These are phyloP conservation scores for Cheilosia pagana DNA, from an alignment of 2,888 invertebrate genomes.

Conservation along the genomic window DNA sequence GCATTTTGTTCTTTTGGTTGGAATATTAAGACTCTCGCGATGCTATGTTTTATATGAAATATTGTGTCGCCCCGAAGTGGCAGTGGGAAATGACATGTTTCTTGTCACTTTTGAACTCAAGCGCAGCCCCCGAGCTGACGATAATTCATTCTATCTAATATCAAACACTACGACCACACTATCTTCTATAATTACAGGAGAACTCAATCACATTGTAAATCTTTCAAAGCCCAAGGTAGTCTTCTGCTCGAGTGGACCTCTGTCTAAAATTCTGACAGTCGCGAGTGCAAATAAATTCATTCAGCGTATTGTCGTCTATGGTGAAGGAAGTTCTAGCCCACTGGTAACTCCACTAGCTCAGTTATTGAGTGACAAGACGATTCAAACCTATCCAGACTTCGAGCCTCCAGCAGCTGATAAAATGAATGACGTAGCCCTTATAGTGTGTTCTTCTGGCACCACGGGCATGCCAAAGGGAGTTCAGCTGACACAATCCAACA, in stretches of 20 bases:
- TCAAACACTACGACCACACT: not conserved
- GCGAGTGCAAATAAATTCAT: slow-evolving; percentile 85
- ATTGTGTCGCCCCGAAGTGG: too few relatives aligned
- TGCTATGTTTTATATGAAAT: too few relatives aligned
- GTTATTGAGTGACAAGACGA: slow-evolving; percentile 78
- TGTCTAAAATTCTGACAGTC: slow-evolving; percentile 85
- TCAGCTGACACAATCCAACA: slow-evolving; percentile 88
- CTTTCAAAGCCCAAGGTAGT: slow-evolving; percentile 89
- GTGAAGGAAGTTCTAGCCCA: slow-evolving; percentile 80
- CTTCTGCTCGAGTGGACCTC: slow-evolving; percentile 86
- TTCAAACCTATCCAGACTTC: slow-evolving; percentile 81
- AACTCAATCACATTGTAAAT: slow-evolving; percentile 87
- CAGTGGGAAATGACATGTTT: too few relatives aligned
- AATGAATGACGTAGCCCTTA: slow-evolving; percentile 85
- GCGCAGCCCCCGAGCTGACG: too few relatives aligned
- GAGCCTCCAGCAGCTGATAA: slow-evolving; percentile 84
- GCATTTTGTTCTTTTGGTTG: too few relatives aligned
- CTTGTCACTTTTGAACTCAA: too few relatives aligned
- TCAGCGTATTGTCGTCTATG: slow-evolving; percentile 86
- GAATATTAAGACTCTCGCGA: too few relatives aligned
- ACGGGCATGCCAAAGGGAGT: slow-evolving; percentile 92
- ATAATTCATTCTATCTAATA: too few relatives aligned
- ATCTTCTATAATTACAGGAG: slow-evolving; percentile 84
- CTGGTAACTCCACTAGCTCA: slow-evolving; percentile 77
- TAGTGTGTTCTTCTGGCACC: slow-evolving; percentile 92